Evolutionary conservation across 2,797 vertebrate species (phyloP).

Genomic region (Spinus pinus): DNA sequence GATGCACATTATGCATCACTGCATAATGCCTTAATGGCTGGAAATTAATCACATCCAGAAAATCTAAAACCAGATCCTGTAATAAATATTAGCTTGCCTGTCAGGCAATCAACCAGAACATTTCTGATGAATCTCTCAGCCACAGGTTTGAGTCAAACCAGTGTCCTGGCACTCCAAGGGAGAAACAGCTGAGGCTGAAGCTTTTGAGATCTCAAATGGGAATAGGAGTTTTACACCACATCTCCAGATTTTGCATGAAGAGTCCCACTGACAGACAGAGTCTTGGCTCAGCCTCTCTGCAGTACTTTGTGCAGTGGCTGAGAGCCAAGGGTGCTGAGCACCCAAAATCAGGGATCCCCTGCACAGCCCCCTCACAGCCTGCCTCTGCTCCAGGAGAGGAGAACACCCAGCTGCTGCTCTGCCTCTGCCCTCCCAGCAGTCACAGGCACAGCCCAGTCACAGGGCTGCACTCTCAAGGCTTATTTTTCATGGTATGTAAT

Average conservation of each 20-base stretch:
- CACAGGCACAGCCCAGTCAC: not conserved
- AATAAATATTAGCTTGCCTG: slow-evolving; percentile 62
- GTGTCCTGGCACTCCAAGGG: not conserved
- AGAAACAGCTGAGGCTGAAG: not conserved
- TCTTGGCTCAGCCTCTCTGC: not conserved
- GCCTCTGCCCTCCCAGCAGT: not conserved
- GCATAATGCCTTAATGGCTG: slow-evolving; percentile 69
- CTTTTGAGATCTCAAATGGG: fast-evolving
- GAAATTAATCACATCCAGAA: slow-evolving; percentile 66
- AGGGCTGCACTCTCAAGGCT: fast-evolving
- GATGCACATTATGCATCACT: slow-evolving; percentile 65
- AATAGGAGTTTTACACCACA: not conserved
- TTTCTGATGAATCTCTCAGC: not conserved
- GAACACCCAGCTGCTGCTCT: not conserved
- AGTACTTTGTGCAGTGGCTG: not conserved
- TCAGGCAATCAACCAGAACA: slow-evolving; percentile 24
- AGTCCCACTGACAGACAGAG: fast-evolving
- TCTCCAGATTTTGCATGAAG: not conserved
- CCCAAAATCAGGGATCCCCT: not conserved
- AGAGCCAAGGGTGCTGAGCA: not conserved
- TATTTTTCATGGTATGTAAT: fast-evolving
- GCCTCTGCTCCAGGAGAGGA: not conserved
- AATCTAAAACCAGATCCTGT: slow-evolving; percentile 57
- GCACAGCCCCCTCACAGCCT: not conserved
- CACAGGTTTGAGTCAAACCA: not conserved